These are phyloP conservation scores for Peromyscus aztecus DNA, from an alignment of 2,797 vertebrate genomes.

Conservation along the genomic window DNA sequence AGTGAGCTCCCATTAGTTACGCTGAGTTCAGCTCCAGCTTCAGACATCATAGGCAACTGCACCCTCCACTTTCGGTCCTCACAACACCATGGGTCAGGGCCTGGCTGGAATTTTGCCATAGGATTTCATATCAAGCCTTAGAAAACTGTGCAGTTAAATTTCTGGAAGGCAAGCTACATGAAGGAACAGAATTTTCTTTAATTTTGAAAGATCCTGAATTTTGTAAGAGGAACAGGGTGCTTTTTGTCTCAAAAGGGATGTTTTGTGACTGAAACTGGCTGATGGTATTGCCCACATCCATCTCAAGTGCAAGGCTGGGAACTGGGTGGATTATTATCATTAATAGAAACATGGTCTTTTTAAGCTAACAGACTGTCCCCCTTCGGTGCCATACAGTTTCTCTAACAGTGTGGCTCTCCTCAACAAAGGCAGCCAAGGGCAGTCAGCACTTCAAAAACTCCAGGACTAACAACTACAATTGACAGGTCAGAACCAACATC, in stretches of 20 bases:
- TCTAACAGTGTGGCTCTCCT: neutral
- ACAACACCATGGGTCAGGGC: neutral
- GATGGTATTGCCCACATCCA: neutral
- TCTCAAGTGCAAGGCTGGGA: neutral
- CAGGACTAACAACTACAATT: neutral
- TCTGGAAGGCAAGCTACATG: neutral
- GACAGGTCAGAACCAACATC: neutral
- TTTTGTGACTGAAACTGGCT: neutral
- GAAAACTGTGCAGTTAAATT: slow-evolving; percentile 5
- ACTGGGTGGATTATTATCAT: neutral
- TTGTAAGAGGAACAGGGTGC: neutral
- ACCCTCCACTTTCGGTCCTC: neutral
- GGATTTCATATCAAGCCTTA: slow-evolving; percentile 25
- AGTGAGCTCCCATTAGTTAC: slow-evolving; percentile 46
- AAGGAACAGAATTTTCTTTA: slow-evolving; percentile 37
- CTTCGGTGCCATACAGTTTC: neutral
- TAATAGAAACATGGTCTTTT: slow-evolving; percentile 39
- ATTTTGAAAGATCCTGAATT: slow-evolving; percentile 53
- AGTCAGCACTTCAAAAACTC: slow-evolving; percentile 1
- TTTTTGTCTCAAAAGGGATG: neutral
- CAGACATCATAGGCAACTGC: slow-evolving; percentile 48
- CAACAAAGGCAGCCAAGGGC: neutral
- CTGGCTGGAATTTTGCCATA: slow-evolving; percentile 38
- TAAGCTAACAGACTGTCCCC: neutral
- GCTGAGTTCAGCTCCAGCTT: slow-evolving; percentile 50